A percentile compares a stretch with the other conserved stretches of the same genome.
These are phyloP conservation scores for Probosciger aterrimus DNA, from an alignment of 2,113 vertebrate genomes.

Conservation along the genomic window DNA sequence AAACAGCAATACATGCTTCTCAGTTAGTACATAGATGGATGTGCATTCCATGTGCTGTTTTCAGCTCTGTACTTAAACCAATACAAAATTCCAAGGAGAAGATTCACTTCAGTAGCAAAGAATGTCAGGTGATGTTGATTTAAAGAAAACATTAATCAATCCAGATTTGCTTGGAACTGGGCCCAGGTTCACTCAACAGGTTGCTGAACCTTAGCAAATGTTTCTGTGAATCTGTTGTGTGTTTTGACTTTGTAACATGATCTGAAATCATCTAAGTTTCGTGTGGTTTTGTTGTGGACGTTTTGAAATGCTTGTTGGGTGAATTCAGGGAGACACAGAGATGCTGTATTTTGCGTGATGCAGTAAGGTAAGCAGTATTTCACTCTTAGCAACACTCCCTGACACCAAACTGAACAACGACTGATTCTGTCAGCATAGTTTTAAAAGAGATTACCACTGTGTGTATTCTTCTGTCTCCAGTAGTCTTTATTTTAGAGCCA, in stretches of 20 bases:
- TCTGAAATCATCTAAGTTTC: conserved; percentile 39
- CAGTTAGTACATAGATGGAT: neutral
- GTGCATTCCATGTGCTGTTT: neutral
- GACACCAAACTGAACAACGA: neutral
- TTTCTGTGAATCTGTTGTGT: conserved; percentile 37
- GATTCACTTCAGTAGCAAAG: conserved; percentile 45
- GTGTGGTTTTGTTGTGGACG: neutral
- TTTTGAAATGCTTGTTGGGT: neutral
- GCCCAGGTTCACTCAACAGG: conserved; percentile 52
- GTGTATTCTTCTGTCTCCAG: neutral
- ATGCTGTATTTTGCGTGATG: neutral
- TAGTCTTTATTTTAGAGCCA: neutral
- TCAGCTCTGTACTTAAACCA: neutral
- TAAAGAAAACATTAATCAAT: conserved; percentile 62
- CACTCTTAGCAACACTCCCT: neutral
- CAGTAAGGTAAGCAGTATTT: neutral
- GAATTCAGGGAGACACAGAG: neutral
- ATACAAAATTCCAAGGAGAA: neutral
- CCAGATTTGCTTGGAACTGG: conserved; percentile 35
- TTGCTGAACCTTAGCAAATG: conserved; percentile 57
- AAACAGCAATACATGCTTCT: neutral
- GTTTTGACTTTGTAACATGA: conserved; percentile 43
- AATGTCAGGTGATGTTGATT: conserved; percentile 52
- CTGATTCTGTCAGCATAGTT: neutral
- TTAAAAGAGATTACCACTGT: neutral